Evolutionary conservation across 2,888 invertebrate species (phyloP).

Genomic region (Cerastis leucographa): DNA sequence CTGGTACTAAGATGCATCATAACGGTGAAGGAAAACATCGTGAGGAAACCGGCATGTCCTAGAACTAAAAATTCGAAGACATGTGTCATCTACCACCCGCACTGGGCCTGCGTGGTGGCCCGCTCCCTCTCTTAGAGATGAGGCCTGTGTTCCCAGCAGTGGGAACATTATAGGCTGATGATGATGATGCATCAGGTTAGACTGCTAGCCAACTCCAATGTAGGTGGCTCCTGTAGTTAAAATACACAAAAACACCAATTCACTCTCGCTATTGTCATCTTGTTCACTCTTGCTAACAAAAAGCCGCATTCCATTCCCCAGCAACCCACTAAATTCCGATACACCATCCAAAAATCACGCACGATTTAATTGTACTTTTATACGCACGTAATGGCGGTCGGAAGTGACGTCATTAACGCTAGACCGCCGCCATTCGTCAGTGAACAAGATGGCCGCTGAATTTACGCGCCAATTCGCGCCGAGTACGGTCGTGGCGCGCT

Average conservation of each 20-base stretch:
- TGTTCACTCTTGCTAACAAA: not conserved
- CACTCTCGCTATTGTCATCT: not conserved
- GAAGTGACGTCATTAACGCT: slow-evolving; percentile 76
- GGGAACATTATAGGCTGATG: no score
- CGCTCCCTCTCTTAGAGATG: no score
- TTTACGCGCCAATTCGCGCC: slow-evolving; percentile 80
- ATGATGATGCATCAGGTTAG: not conserved
- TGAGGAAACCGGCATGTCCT: no score
- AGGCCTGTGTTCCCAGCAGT: no score
- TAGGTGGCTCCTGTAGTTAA: not conserved
- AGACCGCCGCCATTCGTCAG: slow-evolving; percentile 76
- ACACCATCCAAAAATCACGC: slow-evolving; percentile 63
- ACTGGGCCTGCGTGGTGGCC: no score
- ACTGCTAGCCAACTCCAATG: not conserved
- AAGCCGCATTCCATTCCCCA: not conserved
- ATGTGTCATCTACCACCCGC: no score
- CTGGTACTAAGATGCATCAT: not conserved
- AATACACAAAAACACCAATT: not conserved
- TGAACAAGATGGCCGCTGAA: slow-evolving; percentile 78
- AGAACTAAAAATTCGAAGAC: no score
- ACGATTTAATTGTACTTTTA: slow-evolving; percentile 65
- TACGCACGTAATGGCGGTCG: slow-evolving; percentile 73
- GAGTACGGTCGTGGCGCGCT: slow-evolving; percentile 57
- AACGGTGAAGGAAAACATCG: no score
- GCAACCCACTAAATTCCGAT: slow-evolving; percentile 36